phyloP scores from a whole-genome alignment of 1,140 invertebrate genomes.

The Penaeus chinensis region DNA sequence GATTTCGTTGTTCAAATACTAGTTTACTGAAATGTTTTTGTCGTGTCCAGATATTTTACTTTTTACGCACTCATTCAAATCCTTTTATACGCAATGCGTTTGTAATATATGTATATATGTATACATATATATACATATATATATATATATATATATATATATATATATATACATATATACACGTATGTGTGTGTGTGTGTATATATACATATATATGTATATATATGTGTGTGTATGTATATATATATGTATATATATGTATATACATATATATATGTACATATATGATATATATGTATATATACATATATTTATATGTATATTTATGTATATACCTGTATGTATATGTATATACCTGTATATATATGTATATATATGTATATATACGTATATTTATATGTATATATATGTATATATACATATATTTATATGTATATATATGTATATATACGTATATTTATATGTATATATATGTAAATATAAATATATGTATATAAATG shows the following conservation, averaged over 20 bases:
- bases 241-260: no score
- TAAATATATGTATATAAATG: neutral
- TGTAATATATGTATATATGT: neutral
- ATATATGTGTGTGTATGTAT: neutral
- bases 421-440: neutral
- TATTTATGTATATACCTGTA: neutral
- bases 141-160: conserved; percentile 13
- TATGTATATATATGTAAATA: neutral
- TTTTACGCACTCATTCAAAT: no score
- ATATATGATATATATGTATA: conserved; percentile 8
- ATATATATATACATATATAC: no score
- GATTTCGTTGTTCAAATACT: no score
- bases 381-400: neutral
- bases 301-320: neutral
- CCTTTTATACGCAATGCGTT: neutral
- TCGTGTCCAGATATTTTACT: no score
- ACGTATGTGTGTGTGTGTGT: neutral
- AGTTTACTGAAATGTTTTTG: no score
- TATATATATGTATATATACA: neutral
- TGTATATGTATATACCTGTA: neutral
- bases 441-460: neutral
- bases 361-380: conserved; percentile 15
- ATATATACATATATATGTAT: no score
- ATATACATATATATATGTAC: neutral
- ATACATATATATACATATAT: conserved; percentile 4